These are phyloP conservation scores for Mesoligia furuncula DNA, from an alignment of 2,888 invertebrate genomes.

Conservation along the genomic window DNA sequence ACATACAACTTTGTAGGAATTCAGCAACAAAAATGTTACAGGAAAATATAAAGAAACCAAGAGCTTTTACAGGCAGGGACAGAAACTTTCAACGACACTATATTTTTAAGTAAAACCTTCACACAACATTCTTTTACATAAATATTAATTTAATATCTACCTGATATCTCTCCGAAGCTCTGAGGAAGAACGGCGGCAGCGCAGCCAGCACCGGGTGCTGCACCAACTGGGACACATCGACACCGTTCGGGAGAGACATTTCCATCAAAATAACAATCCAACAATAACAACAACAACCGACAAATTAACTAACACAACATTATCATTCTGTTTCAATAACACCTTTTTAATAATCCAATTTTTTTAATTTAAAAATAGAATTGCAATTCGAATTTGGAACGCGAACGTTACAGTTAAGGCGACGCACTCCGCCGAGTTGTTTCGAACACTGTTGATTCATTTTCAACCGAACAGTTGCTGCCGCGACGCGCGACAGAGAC, in stretches of 20 bases:
- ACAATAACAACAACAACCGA: constrained; percentile 54
- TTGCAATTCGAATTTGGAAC: constrained; percentile 51
- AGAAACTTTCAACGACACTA: not conserved
- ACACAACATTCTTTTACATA: not conserved
- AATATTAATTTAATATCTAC: constrained; percentile 71
- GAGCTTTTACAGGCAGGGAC: not conserved
- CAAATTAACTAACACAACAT: constrained; percentile 62
- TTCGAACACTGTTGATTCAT: constrained; percentile 88
- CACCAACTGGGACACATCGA: constrained; percentile 96
- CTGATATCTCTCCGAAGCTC: constrained; percentile 98
- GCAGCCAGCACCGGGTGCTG: constrained; percentile 96
- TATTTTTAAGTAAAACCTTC: not conserved
- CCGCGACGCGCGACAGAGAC: constrained; percentile 76
- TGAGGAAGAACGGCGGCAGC: constrained; percentile 96
- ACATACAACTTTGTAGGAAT: not conserved
- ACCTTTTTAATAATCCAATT: constrained; percentile 53
- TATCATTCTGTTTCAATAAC: constrained; percentile 59
- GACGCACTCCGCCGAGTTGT: constrained; percentile 79
- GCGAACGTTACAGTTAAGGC: constrained; percentile 76
- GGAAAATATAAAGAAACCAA: not conserved
- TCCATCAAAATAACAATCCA: constrained; percentile 75
- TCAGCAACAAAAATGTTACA: not conserved
- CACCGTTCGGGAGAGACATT: constrained; percentile 96
- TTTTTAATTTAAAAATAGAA: constrained; percentile 52
- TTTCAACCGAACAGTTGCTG: constrained; percentile 84